Evolutionary conservation across 2,113 vertebrate genomes (phyloP), one percentile per base, ranked within the genome.

Genomic region (Crotalus viridis): DNA sequence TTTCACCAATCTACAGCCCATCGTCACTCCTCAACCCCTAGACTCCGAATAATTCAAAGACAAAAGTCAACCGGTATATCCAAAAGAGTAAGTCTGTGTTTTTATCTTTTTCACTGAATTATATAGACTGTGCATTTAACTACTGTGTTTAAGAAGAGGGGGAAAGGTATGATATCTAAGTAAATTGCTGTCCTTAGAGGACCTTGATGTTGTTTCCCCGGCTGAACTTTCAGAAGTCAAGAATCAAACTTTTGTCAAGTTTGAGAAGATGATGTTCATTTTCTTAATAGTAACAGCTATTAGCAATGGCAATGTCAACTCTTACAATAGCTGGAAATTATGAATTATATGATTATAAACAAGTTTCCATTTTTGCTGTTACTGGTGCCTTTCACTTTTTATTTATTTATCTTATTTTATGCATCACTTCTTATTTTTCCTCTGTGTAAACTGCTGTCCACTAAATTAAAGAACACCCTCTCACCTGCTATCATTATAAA

Each of bases 81-180:
- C 74, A 39, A 81, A 81, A 81, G 1, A 3, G 97, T 97, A 97
- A 90, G 96, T 93, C 28, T n/a, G 0, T 39, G 9, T 21, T 51
- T 92, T 7, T 54, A 52, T 69, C 52, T 54, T 2, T 0, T 3
- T 91, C 89, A 59, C 17, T 33, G 51, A 61, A 9, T 19, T 94
- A 54, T 85, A 95, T 94, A 46, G 69, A 94, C 93, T 93, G 13
- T 86, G 59, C 88, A 92, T 92, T 92, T 94, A 3, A 15, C 5
- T 85, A 0, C 56, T 85, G 87, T n/a, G 3, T 92, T 86, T 69
- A 17, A 51, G 74, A 90, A 52, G 1, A 5, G 15, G 0, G 7
- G 2, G 19, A 93, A 88, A 91, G 46, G 10, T 24, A 28, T 17
- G 48, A 33, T n/a, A 64, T 74, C 7, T 1, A n/a, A 55, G 39